Percentiles rank a stretch among this genome's conserved stretches.
Evolutionary conservation across 2,797 vertebrate species (phyloP).

Genomic region (Microchirus variegatus): DNA sequence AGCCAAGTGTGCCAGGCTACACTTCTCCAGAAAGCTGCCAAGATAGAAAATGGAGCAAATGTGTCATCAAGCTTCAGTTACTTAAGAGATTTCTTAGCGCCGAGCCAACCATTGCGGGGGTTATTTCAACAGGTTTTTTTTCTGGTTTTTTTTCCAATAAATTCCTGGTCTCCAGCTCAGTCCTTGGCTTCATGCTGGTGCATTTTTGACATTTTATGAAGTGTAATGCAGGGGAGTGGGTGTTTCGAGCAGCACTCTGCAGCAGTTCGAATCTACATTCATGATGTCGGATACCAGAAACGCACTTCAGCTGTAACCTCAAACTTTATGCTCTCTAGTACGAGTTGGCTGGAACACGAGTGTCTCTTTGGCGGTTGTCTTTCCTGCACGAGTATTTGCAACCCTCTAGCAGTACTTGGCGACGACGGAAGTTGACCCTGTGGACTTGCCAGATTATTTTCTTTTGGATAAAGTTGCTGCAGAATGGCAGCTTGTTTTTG

Average conservation of each 20-base stretch:
- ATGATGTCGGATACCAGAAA: constrained; percentile 14
- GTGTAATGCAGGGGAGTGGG: constrained; percentile 20
- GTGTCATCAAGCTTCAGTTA: constrained; percentile 37
- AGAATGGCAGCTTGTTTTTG: too few species aligned
- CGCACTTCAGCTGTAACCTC: constrained; percentile 17
- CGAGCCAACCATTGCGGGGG: constrained; percentile 7
- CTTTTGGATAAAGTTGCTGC: too few species aligned
- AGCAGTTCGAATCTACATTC: constrained; percentile 20
- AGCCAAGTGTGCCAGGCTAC: constrained; percentile 25
- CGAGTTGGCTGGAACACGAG: background rate
- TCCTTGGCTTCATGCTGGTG: constrained; percentile 23
- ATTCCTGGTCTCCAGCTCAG: constrained; percentile 21
- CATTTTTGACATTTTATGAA: constrained; percentile 35
- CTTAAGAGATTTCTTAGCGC: constrained; percentile 21
- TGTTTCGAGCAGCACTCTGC: constrained; percentile 31
- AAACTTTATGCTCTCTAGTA: background rate
- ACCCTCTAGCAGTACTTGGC: too few species aligned
- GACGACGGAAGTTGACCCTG: too few species aligned
- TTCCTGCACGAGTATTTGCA: too few species aligned
- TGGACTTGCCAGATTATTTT: too few species aligned
- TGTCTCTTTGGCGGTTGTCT: constrained; percentile 9
- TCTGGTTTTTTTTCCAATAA: constrained; percentile 6
- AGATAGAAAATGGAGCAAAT: constrained; percentile 23
- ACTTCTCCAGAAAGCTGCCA: constrained; percentile 18
- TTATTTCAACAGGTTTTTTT: constrained; percentile 21